Conservation (phyloP, 2,797 vertebrate species). For the Gymnothorax reevesii region DNA sequence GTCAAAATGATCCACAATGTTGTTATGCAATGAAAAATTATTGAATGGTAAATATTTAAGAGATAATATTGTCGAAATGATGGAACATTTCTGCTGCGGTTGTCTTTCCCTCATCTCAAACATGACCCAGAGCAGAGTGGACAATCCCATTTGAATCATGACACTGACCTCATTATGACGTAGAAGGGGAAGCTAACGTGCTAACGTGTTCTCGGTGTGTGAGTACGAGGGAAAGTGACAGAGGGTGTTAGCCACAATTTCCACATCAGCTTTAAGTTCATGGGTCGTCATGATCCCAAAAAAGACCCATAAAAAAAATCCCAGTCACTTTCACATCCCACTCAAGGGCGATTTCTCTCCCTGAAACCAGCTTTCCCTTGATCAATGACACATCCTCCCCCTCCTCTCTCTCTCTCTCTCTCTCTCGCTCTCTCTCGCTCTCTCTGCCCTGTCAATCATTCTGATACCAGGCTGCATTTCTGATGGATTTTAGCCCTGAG, state of each 20-base stretch:
- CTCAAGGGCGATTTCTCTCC: background rate
- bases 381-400: background rate
- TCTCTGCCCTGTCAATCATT: background rate
- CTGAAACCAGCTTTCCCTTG: background rate
- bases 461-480: background rate
- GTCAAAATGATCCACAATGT: no score
- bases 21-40: no score
- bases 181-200: background rate
- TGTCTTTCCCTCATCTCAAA: background rate
- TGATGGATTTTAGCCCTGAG: background rate
- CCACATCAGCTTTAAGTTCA: background rate
- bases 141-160: background rate
- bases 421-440: background rate
- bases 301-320: background rate
- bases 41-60: no score
- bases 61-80: no score
- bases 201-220: background rate
- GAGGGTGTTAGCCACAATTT: background rate
- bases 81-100: background rate
- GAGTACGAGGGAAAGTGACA: background rate
- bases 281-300: background rate
- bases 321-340: constrained; percentile 9
- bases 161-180: background rate
- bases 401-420: background rate
- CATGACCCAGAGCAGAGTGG: background rate